A percentile compares a stretch with the other conserved stretches of the same genome.
phyloP scores from a whole-genome alignment of 2,113 vertebrate species.

The Suricata suricatta region DNA sequence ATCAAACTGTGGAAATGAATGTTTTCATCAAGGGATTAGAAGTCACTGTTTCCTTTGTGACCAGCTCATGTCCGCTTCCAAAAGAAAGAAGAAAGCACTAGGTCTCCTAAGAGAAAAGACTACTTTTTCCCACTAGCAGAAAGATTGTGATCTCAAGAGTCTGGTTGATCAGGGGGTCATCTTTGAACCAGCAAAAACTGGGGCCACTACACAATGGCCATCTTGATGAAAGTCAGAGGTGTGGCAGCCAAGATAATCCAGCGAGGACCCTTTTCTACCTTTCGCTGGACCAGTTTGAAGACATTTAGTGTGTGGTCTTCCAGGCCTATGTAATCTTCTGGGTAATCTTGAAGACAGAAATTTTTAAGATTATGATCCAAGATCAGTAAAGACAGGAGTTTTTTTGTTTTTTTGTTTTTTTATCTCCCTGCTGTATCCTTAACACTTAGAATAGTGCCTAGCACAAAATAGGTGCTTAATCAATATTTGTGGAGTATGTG shows the following conservation, averaged over 20 bases:
- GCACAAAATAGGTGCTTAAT: neutral
- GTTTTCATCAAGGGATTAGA: neutral
- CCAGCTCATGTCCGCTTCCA: neutral
- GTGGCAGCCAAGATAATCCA: too few species aligned
- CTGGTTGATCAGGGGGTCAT: neutral
- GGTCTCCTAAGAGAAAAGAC: neutral
- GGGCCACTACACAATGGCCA: neutral
- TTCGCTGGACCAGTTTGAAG: neutral
- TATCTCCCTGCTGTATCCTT: neutral
- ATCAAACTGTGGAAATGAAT: neutral
- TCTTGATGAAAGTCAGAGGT: neutral
- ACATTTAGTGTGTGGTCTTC: neutral
- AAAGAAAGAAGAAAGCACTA: neutral
- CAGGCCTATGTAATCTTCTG: neutral
- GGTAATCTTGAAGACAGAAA: neutral
- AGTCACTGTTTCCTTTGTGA: neutral
- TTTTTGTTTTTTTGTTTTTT: neutral
- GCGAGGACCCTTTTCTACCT: neutral
- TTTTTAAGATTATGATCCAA: neutral
- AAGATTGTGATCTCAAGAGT: neutral
- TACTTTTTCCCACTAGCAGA: neutral
- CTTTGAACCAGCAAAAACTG: neutral
- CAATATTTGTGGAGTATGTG: neutral
- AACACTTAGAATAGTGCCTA: neutral
- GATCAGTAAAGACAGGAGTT: neutral